A percentile compares a stretch with the other conserved stretches of the same genome.
Conservation (phyloP, 2,888 invertebrate genomes). For the Troglohyphantes excavatus region DNA sequence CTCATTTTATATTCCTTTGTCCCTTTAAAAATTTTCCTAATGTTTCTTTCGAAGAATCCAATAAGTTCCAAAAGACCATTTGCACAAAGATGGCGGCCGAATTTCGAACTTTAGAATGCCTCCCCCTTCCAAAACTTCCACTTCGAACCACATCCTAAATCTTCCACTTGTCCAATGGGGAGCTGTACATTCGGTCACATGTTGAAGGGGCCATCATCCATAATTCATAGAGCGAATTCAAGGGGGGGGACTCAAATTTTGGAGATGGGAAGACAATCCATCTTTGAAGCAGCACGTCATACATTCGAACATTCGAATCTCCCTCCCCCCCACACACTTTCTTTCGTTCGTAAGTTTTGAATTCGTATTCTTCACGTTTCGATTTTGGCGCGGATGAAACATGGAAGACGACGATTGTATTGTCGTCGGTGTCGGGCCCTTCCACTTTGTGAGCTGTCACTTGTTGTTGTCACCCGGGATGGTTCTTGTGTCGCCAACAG, state of each 20-base stretch:
- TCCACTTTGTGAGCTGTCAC: slow-evolving; percentile 48
- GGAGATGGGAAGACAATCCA: slow-evolving; percentile 71
- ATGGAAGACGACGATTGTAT: slow-evolving; percentile 46
- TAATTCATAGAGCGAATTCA: slow-evolving; percentile 64
- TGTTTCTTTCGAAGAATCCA: background rate
- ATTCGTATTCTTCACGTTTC: slow-evolving; percentile 26
- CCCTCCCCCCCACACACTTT: background rate
- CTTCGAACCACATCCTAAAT: slow-evolving; percentile 54
- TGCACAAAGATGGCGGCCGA: background rate
- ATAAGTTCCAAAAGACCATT: background rate
- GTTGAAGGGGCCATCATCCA: slow-evolving; percentile 71
- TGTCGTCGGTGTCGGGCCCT: slow-evolving; percentile 17
- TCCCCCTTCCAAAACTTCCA: background rate
- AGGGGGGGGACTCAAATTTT: slow-evolving; percentile 60
- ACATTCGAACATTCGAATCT: background rate
- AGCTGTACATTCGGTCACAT: slow-evolving; percentile 60
- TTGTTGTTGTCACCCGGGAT: slow-evolving; percentile 41
- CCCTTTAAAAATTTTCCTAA: too few species aligned
- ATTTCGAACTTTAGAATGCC: background rate
- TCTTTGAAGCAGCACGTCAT: slow-evolving; percentile 39
- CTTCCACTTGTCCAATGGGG: slow-evolving; percentile 50
- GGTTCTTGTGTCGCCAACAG: slow-evolving; percentile 30
- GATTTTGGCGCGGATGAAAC: background rate
- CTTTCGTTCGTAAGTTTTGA: background rate
- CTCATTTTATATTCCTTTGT: too few species aligned